These are phyloP conservation scores for Drosophila glabriapex DNA, from an alignment of 2,888 invertebrate genomes.

Conservation along the genomic window DNA sequence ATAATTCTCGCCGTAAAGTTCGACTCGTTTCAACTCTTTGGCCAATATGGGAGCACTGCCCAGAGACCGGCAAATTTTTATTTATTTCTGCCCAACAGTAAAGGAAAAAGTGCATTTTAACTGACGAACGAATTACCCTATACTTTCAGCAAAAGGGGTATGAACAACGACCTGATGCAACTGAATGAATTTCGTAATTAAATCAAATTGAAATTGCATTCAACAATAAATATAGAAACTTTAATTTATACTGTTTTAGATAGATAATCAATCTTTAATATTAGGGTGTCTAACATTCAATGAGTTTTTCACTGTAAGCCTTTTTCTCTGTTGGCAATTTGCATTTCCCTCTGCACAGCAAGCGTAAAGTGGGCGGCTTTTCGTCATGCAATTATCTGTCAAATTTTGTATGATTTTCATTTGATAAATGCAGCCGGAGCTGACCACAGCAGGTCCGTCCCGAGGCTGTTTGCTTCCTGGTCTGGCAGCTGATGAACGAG, in stretches of 20 bases:
- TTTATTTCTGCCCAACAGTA: conserved; percentile 14
- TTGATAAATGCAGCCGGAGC: conserved; percentile 61
- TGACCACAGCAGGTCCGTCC: conserved; percentile 26
- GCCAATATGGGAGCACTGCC: conserved; percentile 15
- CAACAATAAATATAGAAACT: background rate
- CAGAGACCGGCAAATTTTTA: conserved; percentile 42
- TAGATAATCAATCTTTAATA: background rate
- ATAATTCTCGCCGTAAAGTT: conserved; percentile 62
- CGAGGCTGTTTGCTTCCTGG: conserved; percentile 44
- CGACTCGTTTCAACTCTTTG: conserved; percentile 18
- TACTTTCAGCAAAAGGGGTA: background rate
- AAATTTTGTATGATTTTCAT: conserved; percentile 64
- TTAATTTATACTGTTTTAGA: background rate
- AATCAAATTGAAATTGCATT: background rate
- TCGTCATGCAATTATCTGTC: conserved; percentile 63
- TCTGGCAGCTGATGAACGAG: conserved; percentile 25
- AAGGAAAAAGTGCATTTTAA: background rate
- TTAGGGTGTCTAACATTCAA: conserved; percentile 15
- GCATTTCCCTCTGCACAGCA: conserved; percentile 17
- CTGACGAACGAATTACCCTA: background rate
- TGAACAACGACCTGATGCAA: background rate
- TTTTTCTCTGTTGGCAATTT: background rate
- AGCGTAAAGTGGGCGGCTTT: conserved; percentile 66
- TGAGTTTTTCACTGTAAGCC: background rate
- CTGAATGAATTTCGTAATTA: background rate